Evolutionary conservation across 2,888 invertebrate genomes (phyloP), one percentile per base, ranked within the genome.

Genomic region (Oxyteleia sp.): DNA sequence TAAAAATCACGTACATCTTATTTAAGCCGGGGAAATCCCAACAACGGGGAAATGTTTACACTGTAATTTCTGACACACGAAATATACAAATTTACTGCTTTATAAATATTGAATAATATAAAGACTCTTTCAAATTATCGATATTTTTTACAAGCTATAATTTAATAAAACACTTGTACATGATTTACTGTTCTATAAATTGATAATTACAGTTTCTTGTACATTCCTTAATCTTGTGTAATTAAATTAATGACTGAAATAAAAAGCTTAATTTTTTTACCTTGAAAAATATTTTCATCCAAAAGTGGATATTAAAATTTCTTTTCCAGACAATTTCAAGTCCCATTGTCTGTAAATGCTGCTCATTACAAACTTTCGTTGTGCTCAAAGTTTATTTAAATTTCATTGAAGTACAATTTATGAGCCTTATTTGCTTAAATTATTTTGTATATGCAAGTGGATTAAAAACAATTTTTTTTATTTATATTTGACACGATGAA

Each of bases 401-500:
- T 32, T 55, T 55, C 32, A 38, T 38, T 57, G 38, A 57, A 57
- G 57, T 38, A 20, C 57, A 57, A 57, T 57, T 57, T 57, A 57
- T 57, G 20, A 38, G 35, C 38, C 35, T 57, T 57, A 57, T 57
- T 38, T 16, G 13, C 5, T 38, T 35, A 38, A 35, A 57, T n/a
- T n/a, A n/a, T n/a, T n/a, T n/a, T n/a, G n/a, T n/a, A n/a, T n/a
- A n/a, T n/a, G n/a, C n/a, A n/a, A n/a, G n/a, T n/a, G n/a, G n/a
- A n/a, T n/a, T n/a, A n/a, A n/a, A n/a, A n/a, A n/a, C n/a, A n/a
- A n/a, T n/a, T n/a, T n/a, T n/a, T n/a, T n/a, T n/a, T n/a, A n/a
- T n/a, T n/a, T n/a, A n/a, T n/a, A n/a, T n/a, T n/a, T n/a, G n/a
- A n/a, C n/a, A n/a, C n/a, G n/a, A n/a, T n/a, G n/a, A n/a, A n/a